Base-by-base conservation (phyloP, 2,888 invertebrate genomes). In the Scotopteryx bipunctaria region DNA sequence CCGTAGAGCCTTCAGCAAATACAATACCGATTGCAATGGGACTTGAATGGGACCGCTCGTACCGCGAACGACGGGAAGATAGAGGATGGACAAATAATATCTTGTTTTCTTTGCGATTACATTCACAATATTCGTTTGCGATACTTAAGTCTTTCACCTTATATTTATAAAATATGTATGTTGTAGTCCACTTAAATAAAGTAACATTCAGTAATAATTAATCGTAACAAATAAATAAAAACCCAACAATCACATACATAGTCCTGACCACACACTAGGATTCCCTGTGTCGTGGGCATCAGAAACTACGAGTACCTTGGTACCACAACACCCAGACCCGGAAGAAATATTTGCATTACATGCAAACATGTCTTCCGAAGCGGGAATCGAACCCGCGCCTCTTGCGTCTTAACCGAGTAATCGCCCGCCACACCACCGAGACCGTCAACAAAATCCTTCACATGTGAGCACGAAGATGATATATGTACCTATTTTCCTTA, bases 1-100 rank as follows among this genome's bases (percentile, higher is more conserved):
- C 81, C 66, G 76, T 78, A 71, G 78, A 88, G 88, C 81, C 80
- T 78, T 87, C 76, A 61, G 85, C 79, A 88, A 88, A 89, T 73
- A 86, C 83, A 85, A 85, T 84, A 83, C 78, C 75, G 74, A 73
- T 73, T 78, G 83, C 83, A 82, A 77, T 77, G 74, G 71, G 72
- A 69, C 79, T 79, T 73, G 74, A 83, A 78, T 72, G 65, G 69
- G 69, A 67, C 66, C 70, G 73, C 78, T 76, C 64, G 77, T 76
- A 75, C 72, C 67, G 67, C 68, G 67, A 69, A 67, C 68, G 68
- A 67, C 68, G 68, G 66, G 59, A 77, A 80, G 75, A 84, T 78
- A 79, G 81, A 81, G 78, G 73, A 63, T 64, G 67, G 53, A 80
- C 69, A 81, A 86, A 86, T 78, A 86, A 82, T 83, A 84, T 80